Evolutionary conservation across 2,113 vertebrate genomes (phyloP).

Genomic region (Apteryx mantelli): DNA sequence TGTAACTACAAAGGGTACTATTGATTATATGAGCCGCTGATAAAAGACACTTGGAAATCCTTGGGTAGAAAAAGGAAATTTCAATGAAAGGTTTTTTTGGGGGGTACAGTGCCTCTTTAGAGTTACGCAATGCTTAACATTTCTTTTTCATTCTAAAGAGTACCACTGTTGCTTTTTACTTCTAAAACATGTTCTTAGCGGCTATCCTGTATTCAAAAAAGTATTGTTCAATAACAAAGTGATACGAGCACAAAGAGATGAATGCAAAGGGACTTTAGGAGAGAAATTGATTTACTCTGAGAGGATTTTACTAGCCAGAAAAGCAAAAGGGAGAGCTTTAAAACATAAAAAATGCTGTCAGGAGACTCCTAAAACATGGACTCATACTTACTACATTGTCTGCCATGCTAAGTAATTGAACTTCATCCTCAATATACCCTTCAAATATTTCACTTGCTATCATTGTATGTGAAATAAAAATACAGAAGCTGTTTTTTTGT

Average conservation of each 20-base stretch:
- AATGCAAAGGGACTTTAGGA: background rate
- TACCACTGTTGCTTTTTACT: background rate
- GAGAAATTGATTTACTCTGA: background rate
- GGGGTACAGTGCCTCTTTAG: background rate
- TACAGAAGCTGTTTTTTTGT: background rate
- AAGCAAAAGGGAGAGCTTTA: background rate
- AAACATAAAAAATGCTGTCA: background rate
- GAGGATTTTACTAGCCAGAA: background rate
- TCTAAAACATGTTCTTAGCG: background rate
- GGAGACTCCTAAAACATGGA: background rate
- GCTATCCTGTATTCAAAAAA: background rate
- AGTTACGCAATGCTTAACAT: background rate
- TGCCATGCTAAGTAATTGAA: background rate
- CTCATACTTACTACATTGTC: background rate
- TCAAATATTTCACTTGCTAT: background rate
- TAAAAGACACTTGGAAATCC: background rate
- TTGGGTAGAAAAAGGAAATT: background rate
- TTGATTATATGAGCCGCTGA: accelerated
- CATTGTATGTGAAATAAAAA: background rate
- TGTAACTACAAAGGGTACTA: background rate
- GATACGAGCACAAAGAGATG: background rate
- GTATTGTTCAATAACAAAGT: background rate
- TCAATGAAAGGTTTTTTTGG: background rate
- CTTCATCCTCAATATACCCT: background rate
- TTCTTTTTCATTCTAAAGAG: background rate